Conservation (phyloP, 2,113 vertebrate species). For the Herpailurus yagouaroundi region DNA sequence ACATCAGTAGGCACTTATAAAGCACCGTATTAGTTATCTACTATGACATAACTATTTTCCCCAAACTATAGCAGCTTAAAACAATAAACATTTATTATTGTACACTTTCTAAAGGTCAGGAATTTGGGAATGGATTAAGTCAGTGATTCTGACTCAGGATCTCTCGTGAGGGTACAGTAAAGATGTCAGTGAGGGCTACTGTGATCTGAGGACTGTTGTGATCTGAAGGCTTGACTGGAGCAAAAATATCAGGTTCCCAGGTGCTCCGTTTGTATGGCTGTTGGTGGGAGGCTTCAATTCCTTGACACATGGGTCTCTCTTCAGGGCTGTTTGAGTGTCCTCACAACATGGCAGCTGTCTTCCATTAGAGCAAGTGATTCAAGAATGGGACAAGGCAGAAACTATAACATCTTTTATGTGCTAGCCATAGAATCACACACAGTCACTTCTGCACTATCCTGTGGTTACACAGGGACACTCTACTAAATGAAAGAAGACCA, state of each 20-base stretch:
- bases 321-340: background rate
- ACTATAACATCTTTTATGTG: background rate
- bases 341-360: background rate
- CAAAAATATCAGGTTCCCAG: background rate
- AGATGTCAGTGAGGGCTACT: background rate
- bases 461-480: background rate
- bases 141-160: background rate
- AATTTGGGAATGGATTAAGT: background rate
- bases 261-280: background rate
- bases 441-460: background rate
- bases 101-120: background rate
- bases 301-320: background rate
- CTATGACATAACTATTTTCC: background rate
- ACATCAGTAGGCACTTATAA: background rate
- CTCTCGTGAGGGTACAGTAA: background rate
- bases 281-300: background rate
- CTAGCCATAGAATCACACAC: background rate
- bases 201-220: background rate
- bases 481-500: background rate
- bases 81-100: background rate
- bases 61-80: background rate
- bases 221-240: background rate
- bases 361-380: background rate
- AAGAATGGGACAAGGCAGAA: background rate
- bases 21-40: background rate